Evolutionary conservation across 2,888 invertebrate species (phyloP).

Genomic region (Cephonodes hylas): DNA sequence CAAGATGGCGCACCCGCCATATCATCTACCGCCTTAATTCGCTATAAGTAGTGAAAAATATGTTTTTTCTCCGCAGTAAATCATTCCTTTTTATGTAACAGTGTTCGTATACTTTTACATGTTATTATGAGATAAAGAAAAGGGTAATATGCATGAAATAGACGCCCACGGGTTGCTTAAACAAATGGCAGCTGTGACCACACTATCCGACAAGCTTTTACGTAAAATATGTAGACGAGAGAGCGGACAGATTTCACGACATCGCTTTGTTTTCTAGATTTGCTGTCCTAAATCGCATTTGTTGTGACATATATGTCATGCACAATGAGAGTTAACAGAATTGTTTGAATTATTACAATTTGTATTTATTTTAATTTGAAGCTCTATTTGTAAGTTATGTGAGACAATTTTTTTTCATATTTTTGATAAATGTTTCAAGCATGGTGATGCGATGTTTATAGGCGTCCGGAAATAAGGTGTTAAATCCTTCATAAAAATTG

Average conservation of each 20-base stretch:
- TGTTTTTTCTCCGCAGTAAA: constrained; percentile 4
- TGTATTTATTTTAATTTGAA: neutral
- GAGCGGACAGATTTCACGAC: constrained; percentile 3
- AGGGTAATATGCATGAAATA: constrained; percentile 17
- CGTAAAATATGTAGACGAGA: constrained; percentile 4
- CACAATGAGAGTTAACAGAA: neutral
- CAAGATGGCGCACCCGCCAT: neutral
- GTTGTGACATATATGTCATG: constrained; percentile 4
- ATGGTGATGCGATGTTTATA: too few species aligned
- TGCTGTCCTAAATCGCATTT: constrained; percentile 6
- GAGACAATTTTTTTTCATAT: neutral
- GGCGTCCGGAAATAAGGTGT: too few species aligned
- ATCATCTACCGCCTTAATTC: constrained; percentile 10
- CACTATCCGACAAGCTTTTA: neutral
- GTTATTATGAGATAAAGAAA: constrained; percentile 15
- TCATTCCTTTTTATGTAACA: constrained; percentile 13
- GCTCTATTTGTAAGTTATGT: neutral
- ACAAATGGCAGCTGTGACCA: constrained; percentile 11
- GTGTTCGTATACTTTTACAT: constrained; percentile 13
- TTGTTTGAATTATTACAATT: neutral
- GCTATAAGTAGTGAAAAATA: constrained; percentile 9
- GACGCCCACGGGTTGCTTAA: constrained; percentile 8
- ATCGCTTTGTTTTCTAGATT: constrained; percentile 8
- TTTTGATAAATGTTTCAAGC: too few species aligned
- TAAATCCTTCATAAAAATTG: too few species aligned